phyloP scores from a whole-genome alignment of 2,113 vertebrate genomes.

The Mystacornis crossleyi region DNA sequence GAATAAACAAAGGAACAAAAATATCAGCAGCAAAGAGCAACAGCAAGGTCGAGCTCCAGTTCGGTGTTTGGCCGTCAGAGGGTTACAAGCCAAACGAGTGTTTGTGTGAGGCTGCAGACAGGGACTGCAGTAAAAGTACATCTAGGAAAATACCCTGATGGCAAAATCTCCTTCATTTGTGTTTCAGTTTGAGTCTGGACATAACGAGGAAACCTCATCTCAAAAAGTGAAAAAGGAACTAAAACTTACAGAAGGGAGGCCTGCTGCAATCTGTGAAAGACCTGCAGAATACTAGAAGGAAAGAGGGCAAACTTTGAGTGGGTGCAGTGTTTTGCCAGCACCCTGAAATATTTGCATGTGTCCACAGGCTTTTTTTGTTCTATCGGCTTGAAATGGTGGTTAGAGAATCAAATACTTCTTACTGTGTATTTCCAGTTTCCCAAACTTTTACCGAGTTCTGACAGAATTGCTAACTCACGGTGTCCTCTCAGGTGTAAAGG shows the following conservation, averaged over 20 bases:
- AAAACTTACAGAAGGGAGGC: neutral
- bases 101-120: neutral
- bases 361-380: neutral
- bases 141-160: neutral
- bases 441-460: neutral
- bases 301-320: neutral
- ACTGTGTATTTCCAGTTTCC: neutral
- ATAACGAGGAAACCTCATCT: neutral
- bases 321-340: neutral
- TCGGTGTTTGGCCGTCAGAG: neutral
- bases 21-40: neutral
- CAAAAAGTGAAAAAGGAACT: neutral
- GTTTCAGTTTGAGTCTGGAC: neutral
- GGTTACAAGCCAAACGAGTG: neutral
- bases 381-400: neutral
- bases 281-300: neutral
- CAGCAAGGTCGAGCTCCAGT: neutral
- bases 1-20: conserved; percentile 33
- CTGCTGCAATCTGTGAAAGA: neutral
- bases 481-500: neutral
- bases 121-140: neutral
- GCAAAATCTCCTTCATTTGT: neutral
- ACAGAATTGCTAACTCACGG: neutral
- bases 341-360: neutral
- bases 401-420: neutral